These are phyloP conservation scores for Caenorhabditis drosophilae DNA, from an alignment of 2,888 invertebrate species.

Conservation along the genomic window DNA sequence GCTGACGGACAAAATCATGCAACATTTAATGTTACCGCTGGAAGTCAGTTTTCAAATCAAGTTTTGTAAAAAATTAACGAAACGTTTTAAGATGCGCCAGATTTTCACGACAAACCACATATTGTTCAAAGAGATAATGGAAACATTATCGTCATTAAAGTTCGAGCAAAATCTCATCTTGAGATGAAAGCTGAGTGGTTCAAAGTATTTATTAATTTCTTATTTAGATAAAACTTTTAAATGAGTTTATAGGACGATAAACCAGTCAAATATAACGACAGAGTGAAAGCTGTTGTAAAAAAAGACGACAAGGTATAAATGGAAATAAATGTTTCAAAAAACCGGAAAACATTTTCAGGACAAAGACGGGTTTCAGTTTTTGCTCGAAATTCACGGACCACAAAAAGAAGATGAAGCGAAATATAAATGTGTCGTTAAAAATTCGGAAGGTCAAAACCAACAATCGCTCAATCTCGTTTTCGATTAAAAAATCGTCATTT, in stretches of 20 bases:
- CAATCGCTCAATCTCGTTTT: conserved; percentile 68
- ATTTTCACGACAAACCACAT: conserved; percentile 69
- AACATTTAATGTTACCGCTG: conserved; percentile 67
- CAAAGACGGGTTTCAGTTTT: conserved; percentile 63
- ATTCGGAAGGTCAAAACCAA: conserved; percentile 68
- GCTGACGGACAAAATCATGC: conserved; percentile 65
- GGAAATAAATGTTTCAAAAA: not conserved
- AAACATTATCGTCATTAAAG: conserved; percentile 68
- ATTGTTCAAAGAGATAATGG: conserved; percentile 69
- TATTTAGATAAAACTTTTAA: conserved; percentile 3
- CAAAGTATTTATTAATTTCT: conserved; percentile 50
- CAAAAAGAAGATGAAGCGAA: conserved; percentile 68
- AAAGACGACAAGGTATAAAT: conserved; percentile 62
- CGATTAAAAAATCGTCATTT: conserved; percentile 46
- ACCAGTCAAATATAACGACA: conserved; percentile 63
- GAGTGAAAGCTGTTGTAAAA: conserved; percentile 65
- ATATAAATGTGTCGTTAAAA: conserved; percentile 66
- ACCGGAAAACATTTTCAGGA: conserved; percentile 31
- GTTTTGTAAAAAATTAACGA: not conserved
- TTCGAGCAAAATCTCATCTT: conserved; percentile 67
- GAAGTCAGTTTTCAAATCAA: conserved; percentile 49
- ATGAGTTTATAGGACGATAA: conserved; percentile 65
- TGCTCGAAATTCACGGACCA: conserved; percentile 66
- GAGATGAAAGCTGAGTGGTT: conserved; percentile 69
- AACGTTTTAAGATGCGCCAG: conserved; percentile 66